Evolutionary conservation across 2,888 invertebrate genomes (phyloP).

Genomic region (Nemoura dubitans): DNA sequence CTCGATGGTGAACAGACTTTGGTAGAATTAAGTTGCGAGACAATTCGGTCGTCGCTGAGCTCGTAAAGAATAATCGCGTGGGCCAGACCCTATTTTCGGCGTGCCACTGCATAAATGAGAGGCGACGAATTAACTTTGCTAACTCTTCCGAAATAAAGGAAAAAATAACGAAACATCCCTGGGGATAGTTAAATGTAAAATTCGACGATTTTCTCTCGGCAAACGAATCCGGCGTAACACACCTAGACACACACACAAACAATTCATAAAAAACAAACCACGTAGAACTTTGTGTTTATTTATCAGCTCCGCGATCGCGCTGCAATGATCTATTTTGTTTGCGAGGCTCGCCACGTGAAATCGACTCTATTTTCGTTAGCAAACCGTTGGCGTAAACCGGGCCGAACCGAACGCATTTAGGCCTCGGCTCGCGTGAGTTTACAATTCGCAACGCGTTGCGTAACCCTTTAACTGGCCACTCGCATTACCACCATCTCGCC

Average conservation of each 20-base stretch:
- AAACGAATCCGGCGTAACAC: background rate
- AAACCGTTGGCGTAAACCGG: background rate
- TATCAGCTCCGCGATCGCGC: background rate
- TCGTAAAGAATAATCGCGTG: background rate
- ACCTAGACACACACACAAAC: background rate
- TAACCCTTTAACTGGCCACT: background rate
- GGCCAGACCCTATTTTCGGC: background rate
- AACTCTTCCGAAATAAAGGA: background rate
- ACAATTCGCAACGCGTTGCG: background rate
- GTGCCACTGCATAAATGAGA: background rate
- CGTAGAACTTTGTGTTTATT: background rate
- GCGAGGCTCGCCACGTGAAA: background rate
- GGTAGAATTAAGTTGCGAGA: background rate
- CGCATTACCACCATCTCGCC: conserved; percentile 1
- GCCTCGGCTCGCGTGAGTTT: background rate
- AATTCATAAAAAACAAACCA: background rate
- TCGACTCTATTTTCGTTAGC: background rate
- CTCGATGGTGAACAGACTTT: background rate
- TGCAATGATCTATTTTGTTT: background rate
- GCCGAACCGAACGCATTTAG: background rate
- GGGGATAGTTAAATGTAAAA: background rate
- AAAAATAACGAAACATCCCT: background rate
- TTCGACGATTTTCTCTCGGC: background rate
- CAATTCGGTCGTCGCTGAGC: background rate
- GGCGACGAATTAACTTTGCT: background rate